Evolutionary conservation across 1,140 invertebrate genomes (phyloP).

Genomic region (Pomacea maculata): DNA sequence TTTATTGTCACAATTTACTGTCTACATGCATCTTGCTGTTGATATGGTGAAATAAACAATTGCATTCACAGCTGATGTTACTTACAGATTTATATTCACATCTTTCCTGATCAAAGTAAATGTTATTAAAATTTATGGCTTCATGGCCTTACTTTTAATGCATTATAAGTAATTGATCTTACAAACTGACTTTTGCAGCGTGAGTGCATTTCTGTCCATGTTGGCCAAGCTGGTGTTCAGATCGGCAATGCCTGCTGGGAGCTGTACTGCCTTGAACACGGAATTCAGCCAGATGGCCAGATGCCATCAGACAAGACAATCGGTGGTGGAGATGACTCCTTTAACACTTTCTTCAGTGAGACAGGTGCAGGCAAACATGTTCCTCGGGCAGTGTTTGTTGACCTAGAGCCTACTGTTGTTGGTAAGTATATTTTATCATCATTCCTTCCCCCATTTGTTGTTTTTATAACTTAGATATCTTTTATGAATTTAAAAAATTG

Average conservation of each 20-base stretch:
- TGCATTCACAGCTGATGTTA: no score
- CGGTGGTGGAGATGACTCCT: slow-evolving; percentile 79
- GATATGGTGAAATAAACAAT: no score
- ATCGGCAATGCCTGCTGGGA: slow-evolving; percentile 81
- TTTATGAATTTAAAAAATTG: not conserved
- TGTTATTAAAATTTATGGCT: no score
- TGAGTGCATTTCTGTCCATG: slow-evolving; percentile 85
- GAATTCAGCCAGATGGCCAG: slow-evolving; percentile 84
- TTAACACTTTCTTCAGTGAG: slow-evolving; percentile 89
- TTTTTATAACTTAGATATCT: no score
- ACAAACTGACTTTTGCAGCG: slow-evolving; percentile 42
- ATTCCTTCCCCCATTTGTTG: no score
- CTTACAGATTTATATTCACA: no score
- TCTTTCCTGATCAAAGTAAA: no score
- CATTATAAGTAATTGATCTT: no score
- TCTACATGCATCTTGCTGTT: no score
- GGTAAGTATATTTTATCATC: slow-evolving; percentile 68
- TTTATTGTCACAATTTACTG: no score
- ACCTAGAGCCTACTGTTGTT: slow-evolving; percentile 88
- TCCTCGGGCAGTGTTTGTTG: slow-evolving; percentile 82
- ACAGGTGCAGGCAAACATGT: slow-evolving; percentile 83
- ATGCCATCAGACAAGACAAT: slow-evolving; percentile 51
- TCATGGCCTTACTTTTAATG: no score
- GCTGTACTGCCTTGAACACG: slow-evolving; percentile 87
- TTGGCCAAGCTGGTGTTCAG: slow-evolving; percentile 88